phyloP scores from a whole-genome alignment of 2,888 invertebrate genomes.

The Leptopilina drosophilae region DNA sequence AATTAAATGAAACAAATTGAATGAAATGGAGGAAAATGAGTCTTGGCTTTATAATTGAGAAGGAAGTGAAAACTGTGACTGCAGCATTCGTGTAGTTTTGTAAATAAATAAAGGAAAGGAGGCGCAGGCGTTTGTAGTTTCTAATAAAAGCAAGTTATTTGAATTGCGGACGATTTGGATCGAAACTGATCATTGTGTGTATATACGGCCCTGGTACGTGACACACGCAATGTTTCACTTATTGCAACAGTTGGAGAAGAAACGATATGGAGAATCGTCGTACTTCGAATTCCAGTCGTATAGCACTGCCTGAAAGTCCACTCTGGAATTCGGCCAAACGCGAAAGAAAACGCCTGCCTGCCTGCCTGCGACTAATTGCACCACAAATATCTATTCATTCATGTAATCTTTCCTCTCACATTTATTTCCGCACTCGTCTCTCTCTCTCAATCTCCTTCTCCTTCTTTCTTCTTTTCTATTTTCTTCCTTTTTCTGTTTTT shows the following conservation, averaged over 20 bases:
- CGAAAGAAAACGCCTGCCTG: conserved; percentile 41
- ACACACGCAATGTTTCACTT: conserved; percentile 43
- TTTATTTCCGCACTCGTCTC: background rate
- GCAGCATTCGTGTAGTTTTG: background rate
- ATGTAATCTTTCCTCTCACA: conserved; percentile 19
- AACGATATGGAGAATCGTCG: conserved; percentile 47
- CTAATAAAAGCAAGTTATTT: conserved; percentile 30
- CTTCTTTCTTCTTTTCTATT: too few relatives aligned
- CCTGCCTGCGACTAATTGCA: conserved; percentile 41
- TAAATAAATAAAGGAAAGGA: conserved; percentile 8
- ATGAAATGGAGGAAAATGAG: too few relatives aligned
- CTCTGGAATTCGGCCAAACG: conserved; percentile 71
- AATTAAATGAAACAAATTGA: too few relatives aligned
- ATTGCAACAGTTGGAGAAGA: conserved; percentile 53
- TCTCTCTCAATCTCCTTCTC: too few relatives aligned
- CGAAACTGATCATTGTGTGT: background rate
- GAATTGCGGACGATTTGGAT: conserved; percentile 30
- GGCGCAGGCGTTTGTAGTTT: conserved; percentile 4
- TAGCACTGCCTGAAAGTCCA: conserved; percentile 65
- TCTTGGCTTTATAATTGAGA: too few relatives aligned
- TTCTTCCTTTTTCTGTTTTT: too few relatives aligned
- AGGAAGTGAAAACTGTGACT: background rate
- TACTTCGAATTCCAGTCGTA: conserved; percentile 63
- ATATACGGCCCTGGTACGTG: conserved; percentile 40
- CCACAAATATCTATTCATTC: conserved; percentile 35